Evolutionary conservation across 1,140 invertebrate genomes (phyloP).

Genomic region (Lepidostoma basale): DNA sequence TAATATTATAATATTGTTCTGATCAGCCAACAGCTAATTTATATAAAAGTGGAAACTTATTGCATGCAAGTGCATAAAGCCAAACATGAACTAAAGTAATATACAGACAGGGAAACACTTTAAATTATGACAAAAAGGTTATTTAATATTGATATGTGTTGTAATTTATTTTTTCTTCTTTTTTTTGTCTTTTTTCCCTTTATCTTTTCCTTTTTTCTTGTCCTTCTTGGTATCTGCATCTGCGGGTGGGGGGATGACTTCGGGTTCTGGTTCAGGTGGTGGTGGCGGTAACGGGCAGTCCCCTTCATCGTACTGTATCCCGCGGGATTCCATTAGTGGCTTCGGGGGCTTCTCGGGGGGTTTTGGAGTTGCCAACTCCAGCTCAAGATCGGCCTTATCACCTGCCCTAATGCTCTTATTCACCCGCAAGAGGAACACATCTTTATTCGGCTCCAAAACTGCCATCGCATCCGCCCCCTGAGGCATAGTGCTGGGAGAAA

Average conservation of each 20-base stretch:
- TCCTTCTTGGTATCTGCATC: background rate
- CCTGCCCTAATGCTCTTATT: constrained; percentile 42
- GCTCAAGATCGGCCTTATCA: constrained; percentile 51
- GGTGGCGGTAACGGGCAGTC: constrained; percentile 35
- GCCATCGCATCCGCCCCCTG: constrained; percentile 42
- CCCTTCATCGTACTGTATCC: constrained; percentile 50
- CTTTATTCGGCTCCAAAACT: constrained; percentile 52
- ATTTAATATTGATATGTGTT: too few species aligned
- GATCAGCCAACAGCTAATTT: too few species aligned
- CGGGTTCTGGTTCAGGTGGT: background rate
- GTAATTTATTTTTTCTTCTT: too few species aligned
- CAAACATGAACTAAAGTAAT: too few species aligned
- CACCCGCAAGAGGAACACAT: constrained; percentile 51
- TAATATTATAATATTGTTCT: too few species aligned
- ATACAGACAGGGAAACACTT: too few species aligned
- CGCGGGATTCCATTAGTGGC: constrained; percentile 49
- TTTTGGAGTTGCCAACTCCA: constrained; percentile 53
- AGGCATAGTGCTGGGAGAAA: constrained; percentile 25
- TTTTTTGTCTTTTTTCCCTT: too few species aligned
- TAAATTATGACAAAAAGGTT: too few species aligned
- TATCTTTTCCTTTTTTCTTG: background rate
- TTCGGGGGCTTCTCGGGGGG: constrained; percentile 51
- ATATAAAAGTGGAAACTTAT: too few species aligned
- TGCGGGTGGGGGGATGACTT: background rate
- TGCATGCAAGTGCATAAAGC: too few species aligned